Conservation (phyloP, 2,113 vertebrate species). For the Isichthys henryi region DNA sequence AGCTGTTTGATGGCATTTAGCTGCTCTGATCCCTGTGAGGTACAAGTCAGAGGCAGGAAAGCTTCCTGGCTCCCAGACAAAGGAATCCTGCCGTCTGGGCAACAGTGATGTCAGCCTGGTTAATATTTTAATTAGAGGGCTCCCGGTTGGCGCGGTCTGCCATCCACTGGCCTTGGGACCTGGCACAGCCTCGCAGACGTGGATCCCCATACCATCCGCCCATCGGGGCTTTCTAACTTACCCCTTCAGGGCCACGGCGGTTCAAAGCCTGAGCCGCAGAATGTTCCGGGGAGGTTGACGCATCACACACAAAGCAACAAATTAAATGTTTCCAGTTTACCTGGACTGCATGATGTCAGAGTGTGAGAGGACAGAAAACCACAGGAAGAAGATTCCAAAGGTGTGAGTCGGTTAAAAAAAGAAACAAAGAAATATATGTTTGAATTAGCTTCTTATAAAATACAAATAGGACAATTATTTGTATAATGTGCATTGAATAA, state of each 20-base stretch:
- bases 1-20: neutral
- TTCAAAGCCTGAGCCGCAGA: neutral
- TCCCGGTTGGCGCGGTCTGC: slow-evolving; percentile 29
- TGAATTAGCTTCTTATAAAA: neutral
- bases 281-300: neutral
- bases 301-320: neutral
- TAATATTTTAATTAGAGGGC: slow-evolving; percentile 48
- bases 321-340: neutral
- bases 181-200: neutral
- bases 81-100: slow-evolving; percentile 39
- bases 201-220: neutral
- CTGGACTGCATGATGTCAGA: neutral
- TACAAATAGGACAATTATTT: neutral
- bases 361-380: neutral
- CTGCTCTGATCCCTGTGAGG: neutral
- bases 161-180: neutral
- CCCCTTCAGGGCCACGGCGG: neutral
- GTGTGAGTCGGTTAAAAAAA: neutral
- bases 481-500: neutral
- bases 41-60: neutral
- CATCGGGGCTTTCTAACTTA: neutral
- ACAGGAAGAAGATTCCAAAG: neutral
- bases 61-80: slow-evolving; percentile 27
- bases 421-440: neutral
- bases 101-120: slow-evolving; percentile 39